phyloP scores from a whole-genome alignment of 2,113 vertebrate species.

The Megatriorchis doriae region DNA sequence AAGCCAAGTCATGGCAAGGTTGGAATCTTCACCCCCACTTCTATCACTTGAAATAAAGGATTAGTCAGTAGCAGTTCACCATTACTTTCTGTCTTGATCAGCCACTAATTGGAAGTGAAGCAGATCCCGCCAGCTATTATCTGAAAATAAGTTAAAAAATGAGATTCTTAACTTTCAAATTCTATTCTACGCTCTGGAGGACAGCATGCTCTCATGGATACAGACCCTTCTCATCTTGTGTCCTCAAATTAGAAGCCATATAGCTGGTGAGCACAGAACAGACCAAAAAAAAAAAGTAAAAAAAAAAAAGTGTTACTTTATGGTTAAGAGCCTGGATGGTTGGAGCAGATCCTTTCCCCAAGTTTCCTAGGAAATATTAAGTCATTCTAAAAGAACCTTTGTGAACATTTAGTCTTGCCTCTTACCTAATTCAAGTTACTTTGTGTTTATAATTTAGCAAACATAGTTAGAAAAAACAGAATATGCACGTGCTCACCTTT shows the following conservation, averaged over 20 bases:
- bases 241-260: background rate
- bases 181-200: background rate
- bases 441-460: background rate
- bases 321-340: accelerated
- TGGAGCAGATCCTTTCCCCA: background rate
- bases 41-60: background rate
- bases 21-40: background rate
- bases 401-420: background rate
- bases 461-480: background rate
- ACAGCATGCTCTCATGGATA: background rate
- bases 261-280: background rate
- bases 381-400: background rate
- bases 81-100: background rate
- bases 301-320: accelerated
- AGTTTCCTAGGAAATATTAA: background rate
- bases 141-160: background rate
- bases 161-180: background rate
- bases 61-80: background rate
- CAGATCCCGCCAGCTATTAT: background rate
- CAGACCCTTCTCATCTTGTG: background rate
- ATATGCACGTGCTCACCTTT: background rate
- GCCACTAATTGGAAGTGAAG: background rate
- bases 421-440: background rate
- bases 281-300: too few relatives aligned
- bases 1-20: background rate